phyloP scores from a whole-genome alignment of 2,888 invertebrate genomes.

The Dryococelus australis region DNA sequence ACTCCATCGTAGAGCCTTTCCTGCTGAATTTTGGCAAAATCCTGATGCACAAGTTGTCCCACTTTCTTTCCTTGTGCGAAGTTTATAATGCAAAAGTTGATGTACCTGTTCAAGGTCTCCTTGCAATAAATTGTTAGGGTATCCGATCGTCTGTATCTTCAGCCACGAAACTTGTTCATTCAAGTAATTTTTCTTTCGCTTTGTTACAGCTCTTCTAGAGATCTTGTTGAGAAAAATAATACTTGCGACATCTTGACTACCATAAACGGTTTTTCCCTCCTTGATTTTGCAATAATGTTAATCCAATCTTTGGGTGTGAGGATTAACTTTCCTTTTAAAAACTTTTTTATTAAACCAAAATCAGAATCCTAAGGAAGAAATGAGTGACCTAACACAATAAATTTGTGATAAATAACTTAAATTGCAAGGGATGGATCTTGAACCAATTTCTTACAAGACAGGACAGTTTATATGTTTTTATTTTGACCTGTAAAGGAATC shows the following conservation, averaged over 20 bases:
- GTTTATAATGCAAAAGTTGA: neutral
- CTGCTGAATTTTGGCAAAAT: too few species aligned
- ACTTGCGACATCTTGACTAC: neutral
- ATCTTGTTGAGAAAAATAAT: neutral
- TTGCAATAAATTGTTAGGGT: neutral
- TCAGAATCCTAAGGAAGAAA: neutral
- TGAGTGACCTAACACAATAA: neutral
- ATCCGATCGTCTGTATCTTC: neutral
- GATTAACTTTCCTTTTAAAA: neutral
- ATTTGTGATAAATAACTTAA: neutral
- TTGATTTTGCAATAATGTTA: neutral
- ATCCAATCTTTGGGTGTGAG: neutral
- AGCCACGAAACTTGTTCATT: neutral
- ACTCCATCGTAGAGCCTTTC: too few species aligned
- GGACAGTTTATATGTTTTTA: neutral
- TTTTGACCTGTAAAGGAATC: neutral
- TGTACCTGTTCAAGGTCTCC: neutral
- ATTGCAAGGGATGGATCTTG: neutral
- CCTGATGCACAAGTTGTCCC: too few species aligned
- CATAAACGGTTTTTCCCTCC: too few species aligned
- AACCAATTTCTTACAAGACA: neutral
- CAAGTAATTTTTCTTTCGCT: neutral
- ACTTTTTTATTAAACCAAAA: neutral
- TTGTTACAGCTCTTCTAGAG: neutral
- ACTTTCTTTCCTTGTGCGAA: neutral